Evolutionary conservation across 2,113 vertebrate genomes (phyloP), one percentile per base, ranked within the genome.

Genomic region (Salvelinus fontinalis): DNA sequence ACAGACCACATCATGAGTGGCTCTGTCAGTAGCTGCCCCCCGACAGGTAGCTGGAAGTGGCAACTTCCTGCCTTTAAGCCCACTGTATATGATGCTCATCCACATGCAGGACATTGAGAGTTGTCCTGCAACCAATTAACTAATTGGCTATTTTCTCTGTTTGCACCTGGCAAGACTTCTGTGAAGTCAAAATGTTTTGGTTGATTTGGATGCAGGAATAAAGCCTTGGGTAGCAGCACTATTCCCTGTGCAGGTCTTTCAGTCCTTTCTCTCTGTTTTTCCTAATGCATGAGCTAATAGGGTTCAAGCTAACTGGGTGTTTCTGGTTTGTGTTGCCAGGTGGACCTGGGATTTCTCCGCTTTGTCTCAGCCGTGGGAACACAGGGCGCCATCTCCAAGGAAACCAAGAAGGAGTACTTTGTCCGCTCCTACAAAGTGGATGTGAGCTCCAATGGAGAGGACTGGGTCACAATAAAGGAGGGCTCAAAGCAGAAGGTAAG

Each of bases 391-490:
- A 94, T 97, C 86, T 99, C 98, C 81, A 96, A 97, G 89, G 97
- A 99, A 92, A 99, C 97, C 59, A 93, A 85, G 69, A 96, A 89
- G 89, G 91, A 93, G 77, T 99, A 99, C 81, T 99, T 91, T 0
- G 88, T 99, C 84, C 97, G 95, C 87, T 89, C 94, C 1, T 99
- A 99, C 83, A 96, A 96, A 39, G 94, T 99, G 27, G 97, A 99
- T 13, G 94, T 98, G 70, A 99, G 98, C 89, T 98, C 97, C 65
- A 99, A 98, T 0, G 97, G 97, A 69, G 97, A 99, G 76, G 98
- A 99, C 91, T 99, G 97, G 97, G 96, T 99, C 90, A 96, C 96
- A 22, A 81, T 99, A 78, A 99, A 98, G 86, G 97, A 98, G 75
- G 96, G 94, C 84, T 95, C 94, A 73, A 99, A 97, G 72, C 94